Conservation (phyloP, 1,140 invertebrate genomes). For the Hypothenemus hampei region DNA sequence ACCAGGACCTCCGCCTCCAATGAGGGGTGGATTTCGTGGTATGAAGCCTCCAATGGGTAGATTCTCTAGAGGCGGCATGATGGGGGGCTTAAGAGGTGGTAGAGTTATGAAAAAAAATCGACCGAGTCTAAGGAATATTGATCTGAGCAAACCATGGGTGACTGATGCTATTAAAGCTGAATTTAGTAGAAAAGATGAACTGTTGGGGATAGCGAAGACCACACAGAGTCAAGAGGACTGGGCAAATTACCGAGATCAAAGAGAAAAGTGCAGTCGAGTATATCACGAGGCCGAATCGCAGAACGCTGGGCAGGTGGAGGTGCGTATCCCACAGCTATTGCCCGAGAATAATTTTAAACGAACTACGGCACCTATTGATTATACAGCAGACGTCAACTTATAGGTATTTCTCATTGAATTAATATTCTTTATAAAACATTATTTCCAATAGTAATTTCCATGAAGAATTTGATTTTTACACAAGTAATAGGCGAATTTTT, state of each 20-base stretch:
- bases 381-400: slow-evolving; percentile 44
- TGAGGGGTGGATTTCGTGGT: slow-evolving; percentile 28
- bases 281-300: slow-evolving; percentile 40
- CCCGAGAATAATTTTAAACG: slow-evolving; percentile 40
- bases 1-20: slow-evolving; percentile 24
- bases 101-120: slow-evolving; percentile 39
- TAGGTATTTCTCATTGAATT: slow-evolving; percentile 41
- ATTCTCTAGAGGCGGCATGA: slow-evolving; percentile 22
- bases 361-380: slow-evolving; percentile 44
- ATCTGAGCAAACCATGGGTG: slow-evolving; percentile 43
- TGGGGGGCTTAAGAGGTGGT: slow-evolving; percentile 29
- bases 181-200: slow-evolving; percentile 41
- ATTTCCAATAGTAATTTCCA: too few species aligned
- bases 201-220: slow-evolving; percentile 39
- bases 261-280: slow-evolving; percentile 42
- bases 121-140: slow-evolving; percentile 34
- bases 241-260: slow-evolving; percentile 41
- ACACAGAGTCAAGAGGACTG: slow-evolving; percentile 41
- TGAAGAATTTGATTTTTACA: too few species aligned
- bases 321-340: slow-evolving; percentile 45
- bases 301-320: slow-evolving; percentile 46
- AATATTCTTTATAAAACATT: too few species aligned
- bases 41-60: slow-evolving; percentile 15
- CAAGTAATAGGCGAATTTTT: too few species aligned
- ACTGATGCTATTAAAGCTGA: slow-evolving; percentile 40